Conservation (phyloP, 1,140 invertebrate genomes). For the Drosophila micromelanica region DNA sequence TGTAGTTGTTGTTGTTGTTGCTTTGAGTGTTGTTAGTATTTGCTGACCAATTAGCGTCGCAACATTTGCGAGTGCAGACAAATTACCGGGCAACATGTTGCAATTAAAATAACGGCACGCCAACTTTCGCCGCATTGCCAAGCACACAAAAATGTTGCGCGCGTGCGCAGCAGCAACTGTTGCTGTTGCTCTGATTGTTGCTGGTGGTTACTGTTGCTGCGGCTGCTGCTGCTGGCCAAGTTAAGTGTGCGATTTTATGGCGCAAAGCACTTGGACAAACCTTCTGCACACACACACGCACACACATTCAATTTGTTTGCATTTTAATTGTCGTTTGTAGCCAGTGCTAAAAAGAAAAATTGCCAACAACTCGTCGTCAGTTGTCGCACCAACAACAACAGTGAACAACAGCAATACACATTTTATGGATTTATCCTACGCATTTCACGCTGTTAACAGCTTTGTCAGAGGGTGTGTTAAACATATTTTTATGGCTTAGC, state of each 20-base stretch:
- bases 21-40: conserved; percentile 37
- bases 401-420: conserved; percentile 27
- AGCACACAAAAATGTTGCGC: conserved; percentile 69
- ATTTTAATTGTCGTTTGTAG: conserved; percentile 80
- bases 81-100: conserved; percentile 80
- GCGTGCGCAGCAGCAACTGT: conserved; percentile 66
- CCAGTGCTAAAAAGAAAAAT: conserved; percentile 73
- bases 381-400: conserved; percentile 57
- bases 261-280: conserved; percentile 78
- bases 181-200: conserved; percentile 32
- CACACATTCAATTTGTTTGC: conserved; percentile 75
- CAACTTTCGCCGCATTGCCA: conserved; percentile 73
- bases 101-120: conserved; percentile 81
- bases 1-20: conserved; percentile 36
- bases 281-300: conserved; percentile 61
- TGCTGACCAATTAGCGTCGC: conserved; percentile 71
- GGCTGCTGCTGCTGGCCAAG: conserved; percentile 45
- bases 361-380: conserved; percentile 76
- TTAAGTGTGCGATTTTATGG: conserved; percentile 68
- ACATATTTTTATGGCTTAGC: conserved; percentile 81
- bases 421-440: conserved; percentile 79
- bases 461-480: conserved; percentile 81
- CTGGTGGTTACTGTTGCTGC: not conserved
- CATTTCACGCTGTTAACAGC: conserved; percentile 78
- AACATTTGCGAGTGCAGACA: conserved; percentile 81